Base-by-base conservation (phyloP, 2,888 invertebrate genomes). In the Allacma fusca region DNA sequence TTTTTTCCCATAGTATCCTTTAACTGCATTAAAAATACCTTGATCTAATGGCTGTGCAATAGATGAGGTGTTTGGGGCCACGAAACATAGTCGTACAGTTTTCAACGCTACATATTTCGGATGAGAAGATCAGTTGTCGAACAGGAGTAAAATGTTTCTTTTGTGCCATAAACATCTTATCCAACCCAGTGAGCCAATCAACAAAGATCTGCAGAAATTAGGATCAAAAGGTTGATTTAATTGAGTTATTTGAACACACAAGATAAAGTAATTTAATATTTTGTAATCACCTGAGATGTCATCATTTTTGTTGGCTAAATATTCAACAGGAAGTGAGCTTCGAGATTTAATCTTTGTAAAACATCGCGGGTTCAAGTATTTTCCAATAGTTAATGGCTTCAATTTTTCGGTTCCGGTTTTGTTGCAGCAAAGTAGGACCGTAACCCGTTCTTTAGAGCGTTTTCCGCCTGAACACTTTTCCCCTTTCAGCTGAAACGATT, bases 301-400 rank as follows among this genome's bases (percentile, higher is more conserved):
- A 87, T 86, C 86, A 77, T 78, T 86, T 28, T 75, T 72, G 73
- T 84, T 83, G 12, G 68, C 28, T 16, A 67, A 24, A 43, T 84
- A 83, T 1, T 77, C 59, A 5, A 81, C 84, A 78, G 85, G 85
- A 13, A 77, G 26, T 1, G 29, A 21, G 29, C 1, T 28, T n/a
- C 19, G 26, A 1, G 26, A 43, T 24, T n/a, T 59, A 34, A 80
- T 77, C 19, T 50, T 64, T 23, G 68, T 76, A 71, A 80, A 81
- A 34, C 79, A 80, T 13, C 78, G 16, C 0, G 80, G 80, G 40
- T 69, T 77, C 23, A 23, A 50, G 21, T 50, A 77, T 68, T 80
- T 79, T 13, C 82, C 80, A 21, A 82, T 79, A 0, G 80, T 76
- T 0, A 82, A 16, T 21, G 79, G 80, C 19, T 77, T 78, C 16